These are phyloP conservation scores for Lichenostomus cassidix DNA, from an alignment of 2,113 vertebrate species.

Conservation along the genomic window DNA sequence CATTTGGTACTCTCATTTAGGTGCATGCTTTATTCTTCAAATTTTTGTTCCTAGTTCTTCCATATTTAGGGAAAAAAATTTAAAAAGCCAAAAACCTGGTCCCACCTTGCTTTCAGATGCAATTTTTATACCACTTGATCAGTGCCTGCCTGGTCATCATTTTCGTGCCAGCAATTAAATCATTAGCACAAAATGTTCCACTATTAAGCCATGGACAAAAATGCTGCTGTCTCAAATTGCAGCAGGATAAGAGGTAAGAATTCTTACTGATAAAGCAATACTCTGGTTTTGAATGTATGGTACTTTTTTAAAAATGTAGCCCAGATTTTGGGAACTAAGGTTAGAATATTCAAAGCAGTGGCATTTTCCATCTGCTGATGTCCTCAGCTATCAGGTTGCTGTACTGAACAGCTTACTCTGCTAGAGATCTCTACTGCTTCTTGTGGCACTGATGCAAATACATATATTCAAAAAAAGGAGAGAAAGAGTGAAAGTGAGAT, in stretches of 20 bases:
- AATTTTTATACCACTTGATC: not conserved
- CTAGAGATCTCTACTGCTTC: not conserved
- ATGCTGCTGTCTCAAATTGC: not conserved
- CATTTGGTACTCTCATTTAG: not conserved
- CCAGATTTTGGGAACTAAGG: not conserved
- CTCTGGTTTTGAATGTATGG: not conserved
- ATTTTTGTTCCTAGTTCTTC: not conserved
- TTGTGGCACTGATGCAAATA: not conserved
- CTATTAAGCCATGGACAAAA: not conserved
- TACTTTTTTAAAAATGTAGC: not conserved
- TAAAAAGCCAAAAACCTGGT: not conserved
- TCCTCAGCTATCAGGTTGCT: not conserved
- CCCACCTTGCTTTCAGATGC: not conserved
- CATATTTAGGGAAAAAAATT: not conserved
- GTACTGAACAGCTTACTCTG: not conserved
- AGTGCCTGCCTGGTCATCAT: not conserved
- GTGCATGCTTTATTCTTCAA: not conserved
- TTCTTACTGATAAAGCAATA: not conserved
- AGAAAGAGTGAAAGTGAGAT: not conserved
- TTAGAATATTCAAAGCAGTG: not conserved
- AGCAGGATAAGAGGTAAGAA: not conserved
- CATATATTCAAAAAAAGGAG: not conserved
- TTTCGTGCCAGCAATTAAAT: conserved; percentile 31
- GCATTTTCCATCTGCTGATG: conserved; percentile 15
- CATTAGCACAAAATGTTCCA: not conserved